These are phyloP conservation scores for Megaceryle alcyon DNA, from an alignment of 2,797 vertebrate species.

Conservation along the genomic window DNA sequence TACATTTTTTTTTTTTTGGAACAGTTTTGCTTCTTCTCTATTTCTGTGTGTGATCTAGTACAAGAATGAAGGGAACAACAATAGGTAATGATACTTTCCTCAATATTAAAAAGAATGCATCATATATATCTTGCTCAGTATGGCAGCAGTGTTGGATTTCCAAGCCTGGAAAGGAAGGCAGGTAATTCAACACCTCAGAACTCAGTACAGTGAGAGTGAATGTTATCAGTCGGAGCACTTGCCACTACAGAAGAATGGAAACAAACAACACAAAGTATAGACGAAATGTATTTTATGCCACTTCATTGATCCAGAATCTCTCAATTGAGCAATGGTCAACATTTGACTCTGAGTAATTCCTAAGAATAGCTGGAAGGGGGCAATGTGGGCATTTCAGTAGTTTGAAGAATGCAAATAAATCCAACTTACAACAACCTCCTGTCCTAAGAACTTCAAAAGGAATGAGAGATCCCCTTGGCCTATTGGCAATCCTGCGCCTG, in stretches of 20 bases:
- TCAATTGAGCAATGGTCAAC: conserved; percentile 31
- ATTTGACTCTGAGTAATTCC: conserved; percentile 3
- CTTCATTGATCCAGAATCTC: not conserved
- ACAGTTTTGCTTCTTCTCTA: conserved; percentile 62
- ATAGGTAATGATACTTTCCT: conserved; percentile 14
- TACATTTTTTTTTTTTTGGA: conserved; percentile 55
- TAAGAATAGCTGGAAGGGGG: conserved; percentile 20
- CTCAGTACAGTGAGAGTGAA: conserved; percentile 36
- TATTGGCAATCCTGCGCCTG: not conserved
- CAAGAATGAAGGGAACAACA: conserved; percentile 49
- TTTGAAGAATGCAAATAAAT: conserved; percentile 24
- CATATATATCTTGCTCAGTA: conserved; percentile 5
- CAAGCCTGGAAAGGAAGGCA: conserved; percentile 20
- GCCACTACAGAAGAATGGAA: conserved; percentile 58
- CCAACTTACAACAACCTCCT: not conserved
- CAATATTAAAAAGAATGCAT: conserved; percentile 40
- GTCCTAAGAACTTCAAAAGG: not conserved
- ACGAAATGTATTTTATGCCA: conserved; percentile 37
- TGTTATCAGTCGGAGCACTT: not conserved
- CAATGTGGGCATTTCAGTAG: conserved; percentile 7
- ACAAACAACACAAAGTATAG: conserved; percentile 38
- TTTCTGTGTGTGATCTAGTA: conserved; percentile 57
- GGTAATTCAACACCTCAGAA: conserved; percentile 44
- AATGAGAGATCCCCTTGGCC: not conserved
- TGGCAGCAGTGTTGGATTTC: conserved; percentile 6